Evolutionary conservation across 2,797 vertebrate species (phyloP).

Genomic region (Sorex maritimensis): DNA sequence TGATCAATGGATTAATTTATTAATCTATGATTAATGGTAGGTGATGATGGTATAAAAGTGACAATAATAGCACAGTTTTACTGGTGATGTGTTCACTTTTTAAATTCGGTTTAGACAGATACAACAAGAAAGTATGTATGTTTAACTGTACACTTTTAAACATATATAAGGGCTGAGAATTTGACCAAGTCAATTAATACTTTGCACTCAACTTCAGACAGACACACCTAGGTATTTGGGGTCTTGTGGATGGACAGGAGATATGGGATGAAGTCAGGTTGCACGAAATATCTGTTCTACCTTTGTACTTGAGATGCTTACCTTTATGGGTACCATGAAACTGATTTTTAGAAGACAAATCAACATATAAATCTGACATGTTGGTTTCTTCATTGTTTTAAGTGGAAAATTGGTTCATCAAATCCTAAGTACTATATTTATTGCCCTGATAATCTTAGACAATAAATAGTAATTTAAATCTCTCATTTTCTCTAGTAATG

Average conservation of each 20-base stretch:
- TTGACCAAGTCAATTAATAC: background rate
- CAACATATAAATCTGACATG: background rate
- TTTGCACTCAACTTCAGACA: background rate
- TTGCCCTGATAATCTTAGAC: background rate
- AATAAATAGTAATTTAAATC: background rate
- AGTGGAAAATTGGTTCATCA: background rate
- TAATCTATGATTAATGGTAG: background rate
- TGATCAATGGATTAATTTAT: background rate
- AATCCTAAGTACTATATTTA: background rate
- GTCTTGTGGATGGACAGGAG: background rate
- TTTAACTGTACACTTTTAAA: background rate
- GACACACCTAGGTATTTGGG: background rate
- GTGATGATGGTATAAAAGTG: background rate
- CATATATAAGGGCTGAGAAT: background rate
- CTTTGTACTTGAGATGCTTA: background rate
- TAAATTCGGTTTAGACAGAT: background rate
- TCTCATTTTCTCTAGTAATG: constrained; percentile 9
- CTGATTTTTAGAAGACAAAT: background rate
- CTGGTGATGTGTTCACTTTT: background rate
- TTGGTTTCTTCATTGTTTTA: background rate
- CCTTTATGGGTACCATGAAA: background rate
- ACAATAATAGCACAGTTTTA: background rate
- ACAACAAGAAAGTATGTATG: background rate
- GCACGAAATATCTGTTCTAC: fast-evolving
- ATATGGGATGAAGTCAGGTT: background rate